Percentiles rank a stretch among this genome's conserved stretches.
phyloP scores from a whole-genome alignment of 1,140 invertebrate species.

The Drosophila tani region DNA sequence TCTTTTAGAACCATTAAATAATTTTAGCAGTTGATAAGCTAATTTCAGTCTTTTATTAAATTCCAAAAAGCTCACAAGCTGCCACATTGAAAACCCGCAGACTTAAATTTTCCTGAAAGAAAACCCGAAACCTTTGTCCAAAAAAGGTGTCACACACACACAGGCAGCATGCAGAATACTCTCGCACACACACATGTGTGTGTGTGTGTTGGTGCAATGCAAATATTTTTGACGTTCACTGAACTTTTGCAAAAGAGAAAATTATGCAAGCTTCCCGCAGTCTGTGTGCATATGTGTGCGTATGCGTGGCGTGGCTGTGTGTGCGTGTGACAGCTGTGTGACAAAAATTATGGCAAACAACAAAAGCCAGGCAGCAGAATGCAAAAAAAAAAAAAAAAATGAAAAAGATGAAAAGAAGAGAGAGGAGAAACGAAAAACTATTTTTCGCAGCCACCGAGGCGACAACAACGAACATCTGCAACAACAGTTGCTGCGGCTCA shows the following conservation, averaged over 20 bases:
- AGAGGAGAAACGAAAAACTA: conserved; percentile 31
- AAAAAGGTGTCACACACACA: conserved; percentile 57
- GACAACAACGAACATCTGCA: conserved; percentile 80
- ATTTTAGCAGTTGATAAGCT: background rate
- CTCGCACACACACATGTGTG: background rate
- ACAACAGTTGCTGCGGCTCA: conserved; percentile 34
- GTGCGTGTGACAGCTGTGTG: conserved; percentile 78
- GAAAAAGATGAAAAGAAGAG: conserved; percentile 11
- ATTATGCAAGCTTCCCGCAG: conserved; percentile 72
- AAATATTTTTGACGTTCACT: conserved; percentile 84
- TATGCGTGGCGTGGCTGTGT: conserved; percentile 22
- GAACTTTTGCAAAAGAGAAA: conserved; percentile 79
- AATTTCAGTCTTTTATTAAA: background rate
- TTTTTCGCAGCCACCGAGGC: conserved; percentile 49
- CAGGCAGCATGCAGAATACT: conserved; percentile 8
- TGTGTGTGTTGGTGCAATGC: conserved; percentile 53
- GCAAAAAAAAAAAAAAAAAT: conserved; percentile 35
- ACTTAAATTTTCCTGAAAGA: conserved; percentile 27
- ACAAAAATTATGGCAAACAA: conserved; percentile 81
- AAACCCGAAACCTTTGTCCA: conserved; percentile 26
- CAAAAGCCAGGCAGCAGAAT: conserved; percentile 71
- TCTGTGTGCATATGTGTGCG: conserved; percentile 24
- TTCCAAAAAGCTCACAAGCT: background rate
- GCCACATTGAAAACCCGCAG: background rate
- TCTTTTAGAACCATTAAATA: background rate